Conservation (phyloP, 2,888 invertebrate species). For the Cordilura impudica region DNA sequence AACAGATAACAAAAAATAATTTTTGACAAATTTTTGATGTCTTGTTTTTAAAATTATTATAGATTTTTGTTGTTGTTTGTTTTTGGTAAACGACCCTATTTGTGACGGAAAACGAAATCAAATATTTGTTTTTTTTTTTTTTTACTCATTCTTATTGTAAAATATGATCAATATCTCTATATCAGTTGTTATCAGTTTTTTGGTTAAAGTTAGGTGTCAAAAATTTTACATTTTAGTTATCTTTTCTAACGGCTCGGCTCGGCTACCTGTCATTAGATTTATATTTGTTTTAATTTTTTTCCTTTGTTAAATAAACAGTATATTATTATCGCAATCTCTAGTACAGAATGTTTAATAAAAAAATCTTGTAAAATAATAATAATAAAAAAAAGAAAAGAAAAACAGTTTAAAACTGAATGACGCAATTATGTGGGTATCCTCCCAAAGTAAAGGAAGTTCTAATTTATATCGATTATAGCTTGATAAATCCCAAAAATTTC, state of each 20-base stretch:
- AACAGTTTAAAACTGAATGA: not conserved
- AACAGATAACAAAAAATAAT: not conserved
- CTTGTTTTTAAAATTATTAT: not conserved
- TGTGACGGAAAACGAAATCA: not conserved
- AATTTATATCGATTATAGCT: too few relatives aligned
- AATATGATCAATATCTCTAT: not conserved
- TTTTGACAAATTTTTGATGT: not conserved
- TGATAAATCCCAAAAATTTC: too few relatives aligned
- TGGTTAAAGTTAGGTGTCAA: not conserved
- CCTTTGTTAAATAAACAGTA: not conserved
- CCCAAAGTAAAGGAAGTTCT: too few relatives aligned
- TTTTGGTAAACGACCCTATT: not conserved
- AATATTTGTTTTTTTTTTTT: not conserved
- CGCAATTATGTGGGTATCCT: too few relatives aligned
- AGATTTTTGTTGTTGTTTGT: too few relatives aligned
- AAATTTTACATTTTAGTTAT: not conserved
- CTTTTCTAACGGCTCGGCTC: conserved; percentile 43
- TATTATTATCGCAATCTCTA: not conserved
- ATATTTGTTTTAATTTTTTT: not conserved
- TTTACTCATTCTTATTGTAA: not conserved
- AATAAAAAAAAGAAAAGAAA: not conserved
- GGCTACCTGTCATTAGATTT: conserved; percentile 53
- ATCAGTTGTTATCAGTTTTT: not conserved
- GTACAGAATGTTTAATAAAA: not conserved
- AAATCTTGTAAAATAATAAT: not conserved